Evolutionary conservation across 2,113 vertebrate genomes (phyloP), one percentile per base, ranked within the genome.

Genomic region (Lagopus muta): DNA sequence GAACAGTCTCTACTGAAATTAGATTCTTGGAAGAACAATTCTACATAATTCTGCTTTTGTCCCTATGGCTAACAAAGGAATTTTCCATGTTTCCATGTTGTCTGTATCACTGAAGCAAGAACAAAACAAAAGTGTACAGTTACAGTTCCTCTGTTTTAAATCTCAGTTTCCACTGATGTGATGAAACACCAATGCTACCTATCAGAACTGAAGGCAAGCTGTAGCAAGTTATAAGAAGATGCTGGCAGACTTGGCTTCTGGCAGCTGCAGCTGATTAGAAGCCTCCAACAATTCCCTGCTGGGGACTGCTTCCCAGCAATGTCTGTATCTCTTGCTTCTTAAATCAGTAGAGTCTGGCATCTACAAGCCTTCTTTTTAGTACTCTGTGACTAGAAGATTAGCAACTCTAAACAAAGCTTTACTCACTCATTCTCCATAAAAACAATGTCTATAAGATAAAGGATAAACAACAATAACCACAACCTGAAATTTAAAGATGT

Each of bases 341-440:
- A 93, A 72, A 38, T 36, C 47, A 75, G 17, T 0, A 89, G 38
- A 84, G 65, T 34, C 43, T 84, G 70, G 86, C 77, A 91, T 36
- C 38, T 65, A 78, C 78, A 86, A 64, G 32, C 10, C 25, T 74
- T 74, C 45, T 45, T 54, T 82, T 86, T 87, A 19, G 2, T 60
- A 36, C 11, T 32, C 76, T 54, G 64, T 13, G 65, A 88, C 40
- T 27, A 81, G 69, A 30, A 93, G 82, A 86, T 95, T 78, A 95
- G 81, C 84, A 87, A 34, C 58, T 78, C 38, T 71, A 78, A 90
- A 60, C 48, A 62, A 7, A 78, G 74, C 38, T 91, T 82, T 62
- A 71, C 76, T 86, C 81, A 86, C 71, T 88, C 40, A 38, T 18
- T 72, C 57, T 90, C 77, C 70, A 83, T 89, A 75, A 74, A 90